These are phyloP conservation scores for Gavia stellata DNA, from an alignment of 2,113 vertebrate species.

Conservation along the genomic window DNA sequence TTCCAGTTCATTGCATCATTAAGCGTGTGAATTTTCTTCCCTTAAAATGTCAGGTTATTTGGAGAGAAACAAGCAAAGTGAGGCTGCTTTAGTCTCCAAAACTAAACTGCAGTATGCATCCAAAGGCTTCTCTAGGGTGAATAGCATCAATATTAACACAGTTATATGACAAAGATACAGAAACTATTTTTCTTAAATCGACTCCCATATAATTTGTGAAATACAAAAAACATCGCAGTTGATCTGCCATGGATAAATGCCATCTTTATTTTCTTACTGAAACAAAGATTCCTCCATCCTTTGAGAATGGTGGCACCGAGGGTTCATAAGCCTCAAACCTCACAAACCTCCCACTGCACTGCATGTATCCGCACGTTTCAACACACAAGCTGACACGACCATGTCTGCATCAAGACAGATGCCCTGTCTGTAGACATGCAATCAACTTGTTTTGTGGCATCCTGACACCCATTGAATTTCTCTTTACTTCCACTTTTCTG, in stretches of 20 bases:
- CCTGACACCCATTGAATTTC: not conserved
- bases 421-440: not conserved
- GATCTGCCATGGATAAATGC: not conserved
- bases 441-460: not conserved
- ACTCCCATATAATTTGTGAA: not conserved
- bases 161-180: not conserved
- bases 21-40: not conserved
- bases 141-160: not conserved
- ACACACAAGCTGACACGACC: too few species aligned
- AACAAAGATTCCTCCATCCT: not conserved
- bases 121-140: not conserved
- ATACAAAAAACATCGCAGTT: not conserved
- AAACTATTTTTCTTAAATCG: not conserved
- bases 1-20: not conserved
- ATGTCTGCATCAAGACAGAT: accelerated
- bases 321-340: not conserved
- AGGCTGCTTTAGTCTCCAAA: not conserved
- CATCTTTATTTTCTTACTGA: not conserved
- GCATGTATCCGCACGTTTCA: accelerated
- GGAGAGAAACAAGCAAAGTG: not conserved
- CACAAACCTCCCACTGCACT: not conserved
- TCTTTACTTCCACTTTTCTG: not conserved
- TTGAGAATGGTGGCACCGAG: accelerated
- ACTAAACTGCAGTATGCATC: not conserved
- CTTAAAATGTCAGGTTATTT: not conserved